Evolutionary conservation across 2,888 invertebrate species (phyloP).

Genomic region (Buathra laborator): DNA sequence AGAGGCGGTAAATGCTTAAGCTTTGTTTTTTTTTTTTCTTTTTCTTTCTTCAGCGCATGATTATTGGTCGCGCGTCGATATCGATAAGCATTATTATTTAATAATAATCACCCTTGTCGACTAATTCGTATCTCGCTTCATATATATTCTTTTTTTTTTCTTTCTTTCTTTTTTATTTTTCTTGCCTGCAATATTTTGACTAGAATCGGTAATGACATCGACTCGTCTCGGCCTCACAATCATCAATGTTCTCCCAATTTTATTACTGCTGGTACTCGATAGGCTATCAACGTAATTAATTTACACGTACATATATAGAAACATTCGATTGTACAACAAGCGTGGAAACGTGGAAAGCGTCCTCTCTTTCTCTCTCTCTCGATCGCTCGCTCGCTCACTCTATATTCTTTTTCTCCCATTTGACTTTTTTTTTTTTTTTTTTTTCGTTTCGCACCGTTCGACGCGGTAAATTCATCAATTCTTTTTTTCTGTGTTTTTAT

Average conservation of each 20-base stretch:
- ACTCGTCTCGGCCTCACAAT: constrained; percentile 49
- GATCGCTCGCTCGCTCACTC: constrained; percentile 47
- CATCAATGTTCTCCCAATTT: constrained; percentile 37
- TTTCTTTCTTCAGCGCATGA: constrained; percentile 61
- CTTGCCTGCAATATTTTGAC: constrained; percentile 72
- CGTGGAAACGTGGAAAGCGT: constrained; percentile 76
- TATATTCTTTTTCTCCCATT: constrained; percentile 54
- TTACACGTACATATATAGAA: constrained; percentile 79
- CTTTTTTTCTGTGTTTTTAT: constrained; percentile 9
- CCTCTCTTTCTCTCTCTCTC: constrained; percentile 63
- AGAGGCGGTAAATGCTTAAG: constrained; percentile 63
- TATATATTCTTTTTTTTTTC: constrained; percentile 49
- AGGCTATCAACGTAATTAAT: constrained; percentile 75
- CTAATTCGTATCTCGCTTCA: constrained; percentile 59
- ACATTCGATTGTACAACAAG: constrained; percentile 80
- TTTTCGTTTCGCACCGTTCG: constrained; percentile 23
- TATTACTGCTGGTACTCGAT: constrained; percentile 72
- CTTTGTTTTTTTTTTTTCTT: constrained; percentile 50
- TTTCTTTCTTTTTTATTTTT: constrained; percentile 29
- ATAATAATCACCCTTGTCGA: constrained; percentile 66
- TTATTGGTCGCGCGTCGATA: constrained; percentile 67
- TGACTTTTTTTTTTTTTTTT: constrained; percentile 34
- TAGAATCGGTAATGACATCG: constrained; percentile 73
- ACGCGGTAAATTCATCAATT: constrained; percentile 32
- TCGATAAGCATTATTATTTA: constrained; percentile 62